A percentile compares a stretch with the other conserved stretches of the same genome.
phyloP scores from a whole-genome alignment of 2,113 vertebrate species.

The Laterallus jamaicensis region DNA sequence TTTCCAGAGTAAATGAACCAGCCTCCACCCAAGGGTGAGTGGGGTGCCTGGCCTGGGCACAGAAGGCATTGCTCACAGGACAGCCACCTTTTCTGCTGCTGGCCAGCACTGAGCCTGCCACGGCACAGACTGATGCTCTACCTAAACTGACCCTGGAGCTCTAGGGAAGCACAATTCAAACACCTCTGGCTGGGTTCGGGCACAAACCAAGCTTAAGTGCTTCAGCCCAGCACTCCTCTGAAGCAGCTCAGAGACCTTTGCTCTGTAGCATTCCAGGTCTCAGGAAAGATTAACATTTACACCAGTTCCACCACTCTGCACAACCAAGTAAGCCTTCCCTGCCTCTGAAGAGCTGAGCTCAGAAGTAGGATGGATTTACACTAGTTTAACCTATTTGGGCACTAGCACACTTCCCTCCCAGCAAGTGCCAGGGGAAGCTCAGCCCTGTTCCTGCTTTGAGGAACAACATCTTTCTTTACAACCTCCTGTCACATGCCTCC shows the following conservation, averaged over 20 bases:
- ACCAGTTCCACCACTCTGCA: not conserved
- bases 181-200: fast-evolving
- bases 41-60: not conserved
- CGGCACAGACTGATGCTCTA: too few relatives aligned
- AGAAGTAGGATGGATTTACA: not conserved
- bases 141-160: not conserved
- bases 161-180: not conserved
- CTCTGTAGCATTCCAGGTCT: not conserved
- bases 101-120: not conserved
- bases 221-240: not conserved
- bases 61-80: not conserved
- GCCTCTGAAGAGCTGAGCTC: not conserved
- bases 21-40: not conserved
- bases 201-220: not conserved
- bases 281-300: not conserved
- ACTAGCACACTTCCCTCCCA: not conserved
- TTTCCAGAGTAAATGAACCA: not conserved
- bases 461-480: not conserved
- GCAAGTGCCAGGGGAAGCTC: not conserved
- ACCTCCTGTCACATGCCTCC: too few relatives aligned
- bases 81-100: fast-evolving
- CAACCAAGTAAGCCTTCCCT: not conserved
- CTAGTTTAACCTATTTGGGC: not conserved
- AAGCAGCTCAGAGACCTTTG: not conserved
- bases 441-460: not conserved